These are phyloP conservation scores for Nemurella pictetii DNA, from an alignment of 2,888 invertebrate species.

Conservation along the genomic window DNA sequence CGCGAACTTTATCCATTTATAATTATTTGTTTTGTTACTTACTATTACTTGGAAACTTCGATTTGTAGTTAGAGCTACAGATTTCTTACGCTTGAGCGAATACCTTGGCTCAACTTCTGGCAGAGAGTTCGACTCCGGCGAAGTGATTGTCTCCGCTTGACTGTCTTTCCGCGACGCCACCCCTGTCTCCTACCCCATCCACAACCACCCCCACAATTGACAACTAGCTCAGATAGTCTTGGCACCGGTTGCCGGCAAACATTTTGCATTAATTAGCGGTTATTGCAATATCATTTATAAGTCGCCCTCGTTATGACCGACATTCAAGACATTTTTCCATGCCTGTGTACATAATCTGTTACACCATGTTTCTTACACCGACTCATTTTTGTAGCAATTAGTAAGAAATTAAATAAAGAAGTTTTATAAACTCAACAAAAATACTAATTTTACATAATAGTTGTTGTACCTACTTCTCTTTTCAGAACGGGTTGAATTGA, in stretches of 20 bases:
- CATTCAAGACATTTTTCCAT: too few relatives aligned
- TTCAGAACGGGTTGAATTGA: too few relatives aligned
- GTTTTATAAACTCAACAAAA: too few relatives aligned
- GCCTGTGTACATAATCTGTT: too few relatives aligned
- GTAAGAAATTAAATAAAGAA: too few relatives aligned
- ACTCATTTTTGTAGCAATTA: too few relatives aligned
- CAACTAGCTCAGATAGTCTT: background rate
- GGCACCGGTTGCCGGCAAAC: background rate
- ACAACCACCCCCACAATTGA: background rate
- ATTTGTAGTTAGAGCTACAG: constrained; percentile 14
- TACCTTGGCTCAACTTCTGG: background rate
- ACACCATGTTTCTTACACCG: too few relatives aligned
- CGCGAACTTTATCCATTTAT: constrained; percentile 27
- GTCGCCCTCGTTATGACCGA: too few relatives aligned
- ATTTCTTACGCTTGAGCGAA: background rate
- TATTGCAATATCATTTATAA: background rate
- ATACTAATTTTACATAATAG: too few relatives aligned
- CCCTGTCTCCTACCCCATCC: background rate
- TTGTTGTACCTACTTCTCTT: too few relatives aligned
- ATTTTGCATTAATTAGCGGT: background rate
- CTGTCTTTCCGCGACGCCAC: background rate
- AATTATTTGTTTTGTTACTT: constrained; percentile 30
- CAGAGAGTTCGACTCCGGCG: background rate
- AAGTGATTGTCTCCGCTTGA: background rate
- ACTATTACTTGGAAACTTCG: constrained; percentile 26